Evolutionary conservation across 2,888 invertebrate species (phyloP), one percentile per base, ranked within the genome.

Genomic region (Scotopteryx bipunctaria): DNA sequence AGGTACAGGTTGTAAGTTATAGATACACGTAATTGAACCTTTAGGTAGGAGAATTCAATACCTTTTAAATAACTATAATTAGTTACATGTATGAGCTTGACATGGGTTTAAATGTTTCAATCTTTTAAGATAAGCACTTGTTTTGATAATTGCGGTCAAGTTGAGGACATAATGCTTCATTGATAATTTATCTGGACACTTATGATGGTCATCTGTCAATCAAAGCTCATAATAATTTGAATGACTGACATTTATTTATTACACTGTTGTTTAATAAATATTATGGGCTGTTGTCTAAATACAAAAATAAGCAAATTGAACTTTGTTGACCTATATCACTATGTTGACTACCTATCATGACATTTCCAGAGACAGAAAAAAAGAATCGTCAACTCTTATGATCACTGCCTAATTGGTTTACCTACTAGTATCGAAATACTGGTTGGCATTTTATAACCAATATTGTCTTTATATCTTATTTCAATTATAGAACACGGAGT

Each of bases 131-230:
- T 27, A 11, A 27, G 27, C 27, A 27, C 9, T 27, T 27, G 27
- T 11, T 27, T 9, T 27, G 11, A 27, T 27, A 11, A 5, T 27
- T 27, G 27, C 21, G 9, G 16, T 17, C 9, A 40, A 11, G 11
- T 27, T 27, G 27, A 23, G 9, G 16, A 25, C 9, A 40, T 13
- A 37, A 43, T 45, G 8, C 32, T 31, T 45, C 31, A 54, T 44
- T 50, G 43, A 5, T 43, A 19, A 38, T 38, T 48, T 53, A 52
- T 45, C 35, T 45, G 15, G 43, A 42, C 43, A 42, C 55, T 43
- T 21, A 47, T 31, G 53, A 51, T 47, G 40, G 42, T 52, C 48
- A 40, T 25, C 53, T 40, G 46, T 59, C 50, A 57, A 59, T 59
- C 55, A 58, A 43, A 37, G 40, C 48, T 54, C 48, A 44, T 49